These are phyloP conservation scores for Sturnira hondurensis DNA, from an alignment of 2,113 vertebrate species.

Conservation along the genomic window DNA sequence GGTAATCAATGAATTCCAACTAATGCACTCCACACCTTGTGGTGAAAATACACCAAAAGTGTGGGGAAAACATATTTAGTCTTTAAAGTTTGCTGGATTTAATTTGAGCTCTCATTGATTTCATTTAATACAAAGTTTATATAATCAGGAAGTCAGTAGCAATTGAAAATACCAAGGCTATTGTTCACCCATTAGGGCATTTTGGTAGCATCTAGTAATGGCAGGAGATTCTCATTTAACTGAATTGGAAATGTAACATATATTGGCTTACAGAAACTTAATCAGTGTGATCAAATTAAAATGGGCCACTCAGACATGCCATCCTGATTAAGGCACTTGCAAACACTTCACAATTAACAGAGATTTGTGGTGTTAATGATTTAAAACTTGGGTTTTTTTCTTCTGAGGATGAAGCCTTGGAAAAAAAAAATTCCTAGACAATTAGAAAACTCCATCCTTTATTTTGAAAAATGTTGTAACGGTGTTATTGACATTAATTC, in stretches of 20 bases:
- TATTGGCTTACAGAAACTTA: slow-evolving; percentile 86
- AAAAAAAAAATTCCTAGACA: slow-evolving; percentile 67
- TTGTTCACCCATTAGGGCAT: slow-evolving; percentile 76
- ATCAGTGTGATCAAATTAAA: slow-evolving; percentile 85
- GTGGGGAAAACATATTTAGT: slow-evolving; percentile 51
- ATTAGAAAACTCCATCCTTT: slow-evolving; percentile 72
- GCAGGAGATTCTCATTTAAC: slow-evolving; percentile 84
- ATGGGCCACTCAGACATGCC: slow-evolving; percentile 78
- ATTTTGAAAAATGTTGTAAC: slow-evolving; percentile 61
- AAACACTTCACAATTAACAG: slow-evolving; percentile 79
- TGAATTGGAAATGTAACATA: slow-evolving; percentile 84
- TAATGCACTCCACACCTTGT: neutral
- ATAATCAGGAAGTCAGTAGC: slow-evolving; percentile 78
- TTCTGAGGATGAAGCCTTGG: slow-evolving; percentile 72
- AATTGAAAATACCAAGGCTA: slow-evolving; percentile 75
- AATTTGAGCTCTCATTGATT: slow-evolving; percentile 80
- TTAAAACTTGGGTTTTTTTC: slow-evolving; percentile 76
- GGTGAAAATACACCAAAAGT: slow-evolving; percentile 53
- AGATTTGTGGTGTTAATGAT: slow-evolving; percentile 80
- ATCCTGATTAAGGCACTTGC: slow-evolving; percentile 81
- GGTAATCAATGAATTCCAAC: slow-evolving; percentile 62
- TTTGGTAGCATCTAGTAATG: slow-evolving; percentile 80
- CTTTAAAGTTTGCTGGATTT: slow-evolving; percentile 71
- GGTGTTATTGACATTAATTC: slow-evolving; percentile 60
- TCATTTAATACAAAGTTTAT: slow-evolving; percentile 75